phyloP scores from a whole-genome alignment of 1,140 invertebrate species.

The Holcopasites calliopsidis region DNA sequence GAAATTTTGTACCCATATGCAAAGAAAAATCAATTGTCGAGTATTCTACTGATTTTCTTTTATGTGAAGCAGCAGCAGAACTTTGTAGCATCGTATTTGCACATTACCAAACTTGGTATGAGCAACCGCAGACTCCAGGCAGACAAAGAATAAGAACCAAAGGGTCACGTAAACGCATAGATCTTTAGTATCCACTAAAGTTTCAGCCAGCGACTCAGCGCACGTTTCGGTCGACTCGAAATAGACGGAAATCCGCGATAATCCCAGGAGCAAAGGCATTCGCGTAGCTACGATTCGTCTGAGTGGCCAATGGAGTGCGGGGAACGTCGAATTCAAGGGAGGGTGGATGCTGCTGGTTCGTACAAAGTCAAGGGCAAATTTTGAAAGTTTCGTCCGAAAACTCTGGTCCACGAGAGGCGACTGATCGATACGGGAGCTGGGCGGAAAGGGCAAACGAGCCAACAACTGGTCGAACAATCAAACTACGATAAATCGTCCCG shows the following conservation, averaged over 20 bases:
- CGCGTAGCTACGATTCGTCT: not conserved
- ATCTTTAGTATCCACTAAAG: not conserved
- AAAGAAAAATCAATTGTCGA: too few relatives aligned
- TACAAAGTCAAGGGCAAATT: conserved; percentile 16
- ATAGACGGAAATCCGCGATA: not conserved
- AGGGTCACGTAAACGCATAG: too few relatives aligned
- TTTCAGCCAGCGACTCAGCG: not conserved
- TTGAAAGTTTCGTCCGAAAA: conserved; percentile 5
- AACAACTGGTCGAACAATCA: conserved; percentile 36
- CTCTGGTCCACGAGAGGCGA: not conserved
- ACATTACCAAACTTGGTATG: too few relatives aligned
- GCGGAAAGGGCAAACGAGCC: not conserved
- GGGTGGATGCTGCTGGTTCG: not conserved
- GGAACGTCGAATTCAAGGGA: conserved; percentile 1
- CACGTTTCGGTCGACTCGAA: not conserved
- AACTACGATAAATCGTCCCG: conserved; percentile 36
- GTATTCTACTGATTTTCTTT: too few relatives aligned
- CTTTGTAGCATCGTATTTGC: too few relatives aligned
- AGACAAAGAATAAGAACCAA: too few relatives aligned
- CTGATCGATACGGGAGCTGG: conserved; percentile 3
- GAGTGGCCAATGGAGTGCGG: not conserved
- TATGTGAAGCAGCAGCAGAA: too few relatives aligned
- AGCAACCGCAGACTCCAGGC: too few relatives aligned
- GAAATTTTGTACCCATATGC: too few relatives aligned
- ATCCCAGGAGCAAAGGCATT: not conserved